Evolutionary conservation across 2,113 vertebrate genomes (phyloP).

Genomic region (Ursus arctos): DNA sequence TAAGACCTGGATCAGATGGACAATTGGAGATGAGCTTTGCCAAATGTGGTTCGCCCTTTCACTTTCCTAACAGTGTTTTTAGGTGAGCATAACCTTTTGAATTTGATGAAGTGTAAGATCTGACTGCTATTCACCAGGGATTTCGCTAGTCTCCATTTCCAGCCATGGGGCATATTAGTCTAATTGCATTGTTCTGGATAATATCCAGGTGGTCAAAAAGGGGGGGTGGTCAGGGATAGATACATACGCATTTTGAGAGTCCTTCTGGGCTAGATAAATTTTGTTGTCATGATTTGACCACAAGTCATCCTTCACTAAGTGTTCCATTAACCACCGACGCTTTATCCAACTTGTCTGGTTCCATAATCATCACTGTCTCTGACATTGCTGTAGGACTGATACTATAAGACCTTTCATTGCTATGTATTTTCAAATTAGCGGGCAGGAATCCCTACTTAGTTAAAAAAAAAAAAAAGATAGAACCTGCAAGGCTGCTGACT

Average conservation of each 20-base stretch:
- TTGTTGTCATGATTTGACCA: slow-evolving; percentile 22
- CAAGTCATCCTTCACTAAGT: neutral
- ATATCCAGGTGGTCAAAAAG: slow-evolving; percentile 29
- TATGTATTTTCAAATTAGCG: slow-evolving; percentile 54
- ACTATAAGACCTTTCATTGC: slow-evolving; percentile 25
- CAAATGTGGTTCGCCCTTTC: neutral
- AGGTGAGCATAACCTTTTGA: neutral
- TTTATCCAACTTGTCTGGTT: slow-evolving; percentile 12
- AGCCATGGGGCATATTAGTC: neutral
- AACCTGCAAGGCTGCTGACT: neutral
- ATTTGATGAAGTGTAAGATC: slow-evolving; percentile 27
- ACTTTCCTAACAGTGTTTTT: slow-evolving; percentile 19
- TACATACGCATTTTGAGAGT: slow-evolving; percentile 35
- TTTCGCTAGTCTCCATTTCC: neutral
- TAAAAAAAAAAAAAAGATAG: neutral
- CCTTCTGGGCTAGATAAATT: slow-evolving; percentile 2
- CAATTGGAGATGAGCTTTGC: neutral
- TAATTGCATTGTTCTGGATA: slow-evolving; percentile 51
- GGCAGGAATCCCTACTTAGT: neutral
- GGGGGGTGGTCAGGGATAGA: neutral
- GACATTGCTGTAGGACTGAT: neutral
- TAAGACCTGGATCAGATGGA: neutral
- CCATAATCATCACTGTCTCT: neutral
- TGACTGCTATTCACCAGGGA: slow-evolving; percentile 17
- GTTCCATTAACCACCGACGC: neutral